Conservation (phyloP, 35 echinoderm and acorn worm genomes). For the Ptychodera flava region DNA sequence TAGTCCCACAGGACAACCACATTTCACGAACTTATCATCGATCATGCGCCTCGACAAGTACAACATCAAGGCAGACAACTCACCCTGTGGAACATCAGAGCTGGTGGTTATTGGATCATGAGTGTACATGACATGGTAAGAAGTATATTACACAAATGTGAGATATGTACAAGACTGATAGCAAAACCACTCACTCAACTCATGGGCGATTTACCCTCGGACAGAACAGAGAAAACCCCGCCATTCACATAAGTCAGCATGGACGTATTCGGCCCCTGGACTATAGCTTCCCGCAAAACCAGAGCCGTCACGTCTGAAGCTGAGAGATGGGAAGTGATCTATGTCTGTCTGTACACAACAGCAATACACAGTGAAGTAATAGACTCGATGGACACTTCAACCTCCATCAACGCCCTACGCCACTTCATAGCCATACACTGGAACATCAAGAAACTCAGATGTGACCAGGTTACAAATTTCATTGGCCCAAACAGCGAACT, state of each 20-base stretch:
- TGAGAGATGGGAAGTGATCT: constrained; percentile 27
- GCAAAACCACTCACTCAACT: constrained; percentile 7
- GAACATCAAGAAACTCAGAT: constrained; percentile 12
- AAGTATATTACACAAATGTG: not conserved
- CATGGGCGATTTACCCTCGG: not conserved
- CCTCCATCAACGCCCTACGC: constrained; percentile 28
- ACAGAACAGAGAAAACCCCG: not conserved
- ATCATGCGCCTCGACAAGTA: constrained; percentile 4
- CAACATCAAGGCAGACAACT: not conserved
- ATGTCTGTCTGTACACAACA: constrained; percentile 25
- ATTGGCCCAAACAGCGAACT: constrained; percentile 19
- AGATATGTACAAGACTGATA: not conserved
- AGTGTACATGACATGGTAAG: not conserved
- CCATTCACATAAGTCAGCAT: constrained; percentile 31
- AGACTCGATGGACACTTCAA: not conserved
- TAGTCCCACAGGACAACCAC: not conserved
- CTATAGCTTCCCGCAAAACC: not conserved
- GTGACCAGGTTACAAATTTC: constrained; percentile 45
- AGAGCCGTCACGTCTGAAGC: not conserved
- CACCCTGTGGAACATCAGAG: not conserved
- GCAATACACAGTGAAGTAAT: constrained; percentile 32
- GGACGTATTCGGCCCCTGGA: constrained; percentile 27
- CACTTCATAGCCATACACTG: constrained; percentile 12
- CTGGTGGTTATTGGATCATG: not conserved
- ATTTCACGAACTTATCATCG: not conserved